A percentile compares a stretch with the other conserved stretches of the same genome.
Evolutionary conservation across 2,797 vertebrate genomes (phyloP).

Genomic region (Alcedo quadribrachys): DNA sequence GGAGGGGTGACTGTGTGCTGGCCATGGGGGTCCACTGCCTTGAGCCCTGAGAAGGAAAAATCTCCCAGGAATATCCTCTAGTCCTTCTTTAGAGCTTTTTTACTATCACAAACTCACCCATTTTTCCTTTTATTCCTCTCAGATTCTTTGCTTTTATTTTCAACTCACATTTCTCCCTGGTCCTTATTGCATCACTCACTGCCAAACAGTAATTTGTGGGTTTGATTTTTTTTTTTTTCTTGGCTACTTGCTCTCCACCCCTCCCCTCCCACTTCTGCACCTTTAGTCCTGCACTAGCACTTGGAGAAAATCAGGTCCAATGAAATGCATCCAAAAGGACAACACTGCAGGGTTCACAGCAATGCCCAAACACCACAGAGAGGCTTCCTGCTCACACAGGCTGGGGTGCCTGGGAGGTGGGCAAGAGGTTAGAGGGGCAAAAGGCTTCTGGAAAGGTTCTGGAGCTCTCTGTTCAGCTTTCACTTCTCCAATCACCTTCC

Average conservation of each 20-base stretch:
- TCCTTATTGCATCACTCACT: not conserved
- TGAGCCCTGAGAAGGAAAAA: not conserved
- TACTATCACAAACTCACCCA: not conserved
- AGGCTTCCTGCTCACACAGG: fast-evolving
- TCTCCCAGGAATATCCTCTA: not conserved
- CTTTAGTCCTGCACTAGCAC: constrained; percentile 38
- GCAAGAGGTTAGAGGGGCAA: not conserved
- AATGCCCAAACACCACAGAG: fast-evolving
- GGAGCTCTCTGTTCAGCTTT: not conserved
- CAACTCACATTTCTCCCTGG: fast-evolving
- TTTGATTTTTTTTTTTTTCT: not conserved
- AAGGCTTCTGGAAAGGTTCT: not conserved
- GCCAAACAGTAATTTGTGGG: not conserved
- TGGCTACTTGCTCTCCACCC: not conserved
- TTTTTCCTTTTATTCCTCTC: not conserved
- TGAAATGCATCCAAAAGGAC: not conserved
- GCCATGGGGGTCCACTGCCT: not conserved
- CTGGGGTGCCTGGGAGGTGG: fast-evolving
- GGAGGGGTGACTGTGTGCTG: not conserved
- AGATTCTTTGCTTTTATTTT: not conserved
- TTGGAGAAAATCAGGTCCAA: constrained; percentile 17
- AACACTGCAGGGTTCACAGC: not conserved
- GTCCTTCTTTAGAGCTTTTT: not conserved
- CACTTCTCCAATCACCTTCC: not conserved
- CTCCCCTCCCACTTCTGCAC: not conserved